Evolutionary conservation across 2,888 invertebrate genomes (phyloP), one percentile per base, ranked within the genome.

Genomic region (Nasonovia ribisnigri): DNA sequence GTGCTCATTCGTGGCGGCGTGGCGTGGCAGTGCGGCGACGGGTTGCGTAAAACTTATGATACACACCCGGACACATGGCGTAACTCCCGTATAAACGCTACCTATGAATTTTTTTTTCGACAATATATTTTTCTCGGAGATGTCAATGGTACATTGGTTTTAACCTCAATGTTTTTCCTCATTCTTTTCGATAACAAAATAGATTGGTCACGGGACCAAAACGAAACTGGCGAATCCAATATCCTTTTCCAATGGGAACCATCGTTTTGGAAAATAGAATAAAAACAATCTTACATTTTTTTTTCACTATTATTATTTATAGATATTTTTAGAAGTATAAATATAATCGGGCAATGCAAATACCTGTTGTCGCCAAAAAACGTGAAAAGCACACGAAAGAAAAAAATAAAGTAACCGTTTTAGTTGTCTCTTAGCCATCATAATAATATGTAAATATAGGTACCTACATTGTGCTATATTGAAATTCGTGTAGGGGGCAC

Each of bases 121-220:
- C 60, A 60, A 87, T 92, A 60, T 54, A 20, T 54, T 92, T 87
- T 87, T 87, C 54, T 43, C 54, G 54, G 86, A 90, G 90, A 90
- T 88, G 84, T 93, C 90, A 90, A 93, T 93, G 93, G 90, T 93
- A 93, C 93, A 57, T 84, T 90, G 60, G 48, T 90, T 90, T 60
- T 93, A 93, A 93, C 93, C 90, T 93, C 90, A 46, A 90, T 93
- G 89, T 84, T 93, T 93, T 90, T 29, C 86, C 48, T 60, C 46
- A 90, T 90, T 90, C 29, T 84, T 89, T 89, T 93, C 51, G 36
- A 77, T 3, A 86, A 36, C 48, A 86, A 67, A 93, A 90, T 90
- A 84, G 93, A 93, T 93, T 90, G 93, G 93, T 93, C 93, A 93
- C 93, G 93, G 93, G 84, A 93, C 93, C 93, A 93, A 93, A 93